Evolutionary conservation across 2,113 vertebrate genomes (phyloP), one percentile per base, ranked within the genome.

Genomic region (Cochlearius cochlearius): DNA sequence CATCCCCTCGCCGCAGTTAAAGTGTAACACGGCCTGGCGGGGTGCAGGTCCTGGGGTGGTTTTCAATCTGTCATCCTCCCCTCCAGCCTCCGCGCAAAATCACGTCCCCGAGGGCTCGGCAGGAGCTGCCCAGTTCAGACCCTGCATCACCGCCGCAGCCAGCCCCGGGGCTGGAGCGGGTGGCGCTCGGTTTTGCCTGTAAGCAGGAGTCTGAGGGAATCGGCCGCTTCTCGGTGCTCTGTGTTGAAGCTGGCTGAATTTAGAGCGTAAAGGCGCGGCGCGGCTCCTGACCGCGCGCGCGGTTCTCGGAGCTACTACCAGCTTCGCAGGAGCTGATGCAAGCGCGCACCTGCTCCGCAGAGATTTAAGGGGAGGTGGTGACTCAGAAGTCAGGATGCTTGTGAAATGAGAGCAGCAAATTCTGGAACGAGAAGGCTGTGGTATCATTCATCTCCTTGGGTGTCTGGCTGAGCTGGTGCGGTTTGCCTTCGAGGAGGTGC

Each of bases 61-160:
- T 64, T 94, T 83, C 92, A 96, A 49, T 94, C 87, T 97, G 95
- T 95, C 81, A 86, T 88, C 30, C 75, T 72, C 56, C 47, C 56
- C 47, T 8, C 56, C 66, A 10, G 55, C 56, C 50, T 79, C 41
- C 0, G 0, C 55, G 74, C 63, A 29, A 72, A 68, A 39, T 69
- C 62, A 71, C 6, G 1, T 76, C 69, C 75, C 53, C 30, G 9
- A 25, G 79, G 73, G 73, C 69, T 94, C 7, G 16, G 15, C 59
- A 34, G 82, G 47, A 62, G 74, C 34, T 2, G 49, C 73, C 9
- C 47, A 3, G 8, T 34, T 71, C 73, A 15, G 64, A 21, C 25
- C 83, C 76, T 41, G 83, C 25, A 8, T 73, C 60, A 3, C 36
- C 4, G 0, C 84, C 8, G 8, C 32, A 34, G 27, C 52, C 25